Conservation (phyloP, 2,888 invertebrate genomes). For the Dynastes tityus region DNA sequence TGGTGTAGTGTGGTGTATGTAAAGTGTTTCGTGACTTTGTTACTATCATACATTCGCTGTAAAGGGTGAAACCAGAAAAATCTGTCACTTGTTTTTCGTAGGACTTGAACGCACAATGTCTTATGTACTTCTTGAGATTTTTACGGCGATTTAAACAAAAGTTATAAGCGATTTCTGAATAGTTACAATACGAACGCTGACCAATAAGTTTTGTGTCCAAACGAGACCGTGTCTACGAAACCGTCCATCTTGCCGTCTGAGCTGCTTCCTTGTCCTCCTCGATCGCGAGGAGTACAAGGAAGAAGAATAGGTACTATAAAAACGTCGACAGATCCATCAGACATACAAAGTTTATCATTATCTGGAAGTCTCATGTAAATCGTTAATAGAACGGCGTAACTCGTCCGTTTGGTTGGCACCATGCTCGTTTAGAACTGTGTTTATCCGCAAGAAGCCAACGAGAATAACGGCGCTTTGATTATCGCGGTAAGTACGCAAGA, state of each 20-base stretch:
- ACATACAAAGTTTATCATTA: conserved; percentile 63
- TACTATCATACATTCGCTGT: too few relatives aligned
- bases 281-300: not conserved
- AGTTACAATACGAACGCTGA: not conserved
- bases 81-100: too few relatives aligned
- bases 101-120: too few relatives aligned
- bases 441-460: conserved; percentile 79
- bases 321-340: conserved; percentile 11
- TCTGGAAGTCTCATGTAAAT: conserved; percentile 66
- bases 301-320: not conserved
- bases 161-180: conserved; percentile 55
- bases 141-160: conserved; percentile 55
- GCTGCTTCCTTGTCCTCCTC: not conserved
- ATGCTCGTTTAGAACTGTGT: conserved; percentile 68
- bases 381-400: conserved; percentile 69
- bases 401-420: conserved; percentile 68
- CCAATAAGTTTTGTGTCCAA: conserved; percentile 29
- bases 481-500: conserved; percentile 78
- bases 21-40: too few relatives aligned
- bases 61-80: too few relatives aligned
- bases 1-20: too few relatives aligned
- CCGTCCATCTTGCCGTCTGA: not conserved
- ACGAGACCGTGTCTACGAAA: not conserved
- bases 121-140: conserved; percentile 22
- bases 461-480: conserved; percentile 82